phyloP scores from a whole-genome alignment of 2,888 invertebrate species.

The Drosophila robusta region DNA sequence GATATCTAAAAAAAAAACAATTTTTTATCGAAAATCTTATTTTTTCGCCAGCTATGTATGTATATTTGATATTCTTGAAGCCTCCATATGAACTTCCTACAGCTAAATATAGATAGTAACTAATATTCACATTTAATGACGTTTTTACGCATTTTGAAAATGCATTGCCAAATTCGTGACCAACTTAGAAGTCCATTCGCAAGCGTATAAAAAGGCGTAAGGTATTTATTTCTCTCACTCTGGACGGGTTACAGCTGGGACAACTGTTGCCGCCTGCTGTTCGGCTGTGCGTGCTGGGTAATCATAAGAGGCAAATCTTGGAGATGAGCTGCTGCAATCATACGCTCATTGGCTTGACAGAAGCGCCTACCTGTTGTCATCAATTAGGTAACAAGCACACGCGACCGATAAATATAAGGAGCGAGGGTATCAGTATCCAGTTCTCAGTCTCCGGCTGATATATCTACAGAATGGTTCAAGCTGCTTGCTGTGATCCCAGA shows the following conservation, averaged over 20 bases:
- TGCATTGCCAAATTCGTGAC: too few species aligned
- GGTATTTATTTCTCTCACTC: background rate
- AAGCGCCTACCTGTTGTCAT: constrained; percentile 84
- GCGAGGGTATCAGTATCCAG: constrained; percentile 14
- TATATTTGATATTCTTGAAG: too few species aligned
- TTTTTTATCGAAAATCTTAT: too few species aligned
- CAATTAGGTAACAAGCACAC: constrained; percentile 84
- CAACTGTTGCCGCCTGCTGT: constrained; percentile 58
- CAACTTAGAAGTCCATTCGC: too few species aligned
- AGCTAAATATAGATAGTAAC: too few species aligned
- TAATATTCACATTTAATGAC: too few species aligned
- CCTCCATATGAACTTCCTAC: too few species aligned
- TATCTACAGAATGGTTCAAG: constrained; percentile 51
- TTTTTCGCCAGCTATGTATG: too few species aligned
- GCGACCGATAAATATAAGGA: constrained; percentile 81
- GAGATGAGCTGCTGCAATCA: constrained; percentile 44
- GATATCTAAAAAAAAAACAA: too few species aligned
- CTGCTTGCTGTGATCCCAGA: constrained; percentile 55
- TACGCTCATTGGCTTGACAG: constrained; percentile 66
- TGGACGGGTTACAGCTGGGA: constrained; percentile 25
- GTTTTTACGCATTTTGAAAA: too few species aligned
- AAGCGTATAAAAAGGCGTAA: background rate
- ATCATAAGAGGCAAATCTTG: constrained; percentile 56
- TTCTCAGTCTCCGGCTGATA: constrained; percentile 24
- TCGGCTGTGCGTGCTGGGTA: constrained; percentile 60